phyloP scores from a whole-genome alignment of 2,797 vertebrate species.

The Galago senegalensis region DNA sequence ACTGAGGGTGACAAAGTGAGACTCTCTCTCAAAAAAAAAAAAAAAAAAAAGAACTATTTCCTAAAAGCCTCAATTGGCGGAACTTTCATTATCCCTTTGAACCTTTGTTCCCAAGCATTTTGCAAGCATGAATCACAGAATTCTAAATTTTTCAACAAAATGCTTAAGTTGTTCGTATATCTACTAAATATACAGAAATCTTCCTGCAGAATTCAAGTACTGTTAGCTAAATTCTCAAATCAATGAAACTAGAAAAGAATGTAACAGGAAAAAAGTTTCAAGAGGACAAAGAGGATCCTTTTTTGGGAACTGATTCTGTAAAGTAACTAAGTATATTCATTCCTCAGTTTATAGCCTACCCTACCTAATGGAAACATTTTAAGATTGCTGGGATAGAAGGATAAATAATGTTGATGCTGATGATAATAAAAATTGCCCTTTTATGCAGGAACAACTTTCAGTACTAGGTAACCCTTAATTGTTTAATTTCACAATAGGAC shows the following conservation, averaged over 20 bases:
- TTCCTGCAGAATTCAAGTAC: conserved; percentile 55
- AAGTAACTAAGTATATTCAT: neutral
- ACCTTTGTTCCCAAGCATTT: neutral
- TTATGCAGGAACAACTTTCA: conserved; percentile 46
- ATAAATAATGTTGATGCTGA: conserved; percentile 50
- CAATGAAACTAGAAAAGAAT: conserved; percentile 63
- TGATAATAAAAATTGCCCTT: conserved; percentile 4
- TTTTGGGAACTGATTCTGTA: conserved; percentile 38
- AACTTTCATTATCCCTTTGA: neutral
- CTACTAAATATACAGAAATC: conserved; percentile 55
- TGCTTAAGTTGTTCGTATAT: neutral
- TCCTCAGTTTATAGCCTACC: conserved; percentile 9
- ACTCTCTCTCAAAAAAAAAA: too few relatives aligned
- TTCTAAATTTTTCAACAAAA: conserved; percentile 57
- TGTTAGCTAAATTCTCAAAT: conserved; percentile 70
- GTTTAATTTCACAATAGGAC: conserved; percentile 46
- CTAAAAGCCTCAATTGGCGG: neutral
- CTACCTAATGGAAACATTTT: conserved; percentile 58
- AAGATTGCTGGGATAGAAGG: neutral
- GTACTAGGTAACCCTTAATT: neutral
- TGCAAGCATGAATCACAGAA: conserved; percentile 62
- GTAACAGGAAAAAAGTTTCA: conserved; percentile 46
- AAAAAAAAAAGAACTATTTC: neutral
- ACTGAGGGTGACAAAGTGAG: too few relatives aligned
- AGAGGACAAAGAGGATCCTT: neutral